Conservation (phyloP, 1,140 invertebrate genomes). For the Asbolus verrucosus region DNA sequence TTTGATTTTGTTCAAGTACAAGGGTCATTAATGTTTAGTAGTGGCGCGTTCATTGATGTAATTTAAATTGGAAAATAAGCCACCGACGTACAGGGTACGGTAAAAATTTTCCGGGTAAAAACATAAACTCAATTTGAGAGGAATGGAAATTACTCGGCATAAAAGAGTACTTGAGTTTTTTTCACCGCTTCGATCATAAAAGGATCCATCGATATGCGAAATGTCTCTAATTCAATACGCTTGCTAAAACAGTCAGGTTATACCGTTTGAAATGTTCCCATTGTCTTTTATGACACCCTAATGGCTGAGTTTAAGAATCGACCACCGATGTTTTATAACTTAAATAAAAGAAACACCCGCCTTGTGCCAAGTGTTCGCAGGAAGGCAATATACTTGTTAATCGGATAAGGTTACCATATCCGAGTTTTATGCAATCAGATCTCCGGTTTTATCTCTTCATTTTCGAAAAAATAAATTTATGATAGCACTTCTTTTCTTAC, state of each 20-base stretch:
- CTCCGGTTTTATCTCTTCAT: not conserved
- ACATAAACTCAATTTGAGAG: conserved; percentile 40
- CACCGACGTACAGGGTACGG: conserved; percentile 23
- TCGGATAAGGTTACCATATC: not conserved
- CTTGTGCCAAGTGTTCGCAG: not conserved
- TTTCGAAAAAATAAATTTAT: not conserved
- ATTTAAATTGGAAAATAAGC: conserved; percentile 44
- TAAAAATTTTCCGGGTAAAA: conserved; percentile 5
- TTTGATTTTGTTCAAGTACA: conserved; percentile 16
- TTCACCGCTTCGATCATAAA: conserved; percentile 28
- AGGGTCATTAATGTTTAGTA: conserved; percentile 26
- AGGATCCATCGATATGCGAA: conserved; percentile 34
- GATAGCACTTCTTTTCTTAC: not conserved
- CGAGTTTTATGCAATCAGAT: not conserved
- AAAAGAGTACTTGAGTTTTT: conserved; percentile 38
- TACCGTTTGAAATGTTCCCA: not conserved
- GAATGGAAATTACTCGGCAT: conserved; percentile 37
- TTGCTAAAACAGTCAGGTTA: conserved; percentile 17
- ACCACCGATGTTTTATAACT: conserved; percentile 4
- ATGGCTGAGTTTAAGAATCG: not conserved
- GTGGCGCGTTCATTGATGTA: conserved; percentile 24
- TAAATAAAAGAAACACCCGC: not conserved
- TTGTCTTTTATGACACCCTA: conserved; percentile 25
- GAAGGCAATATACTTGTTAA: not conserved
- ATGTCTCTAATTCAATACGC: conserved; percentile 36